These are phyloP conservation scores for Sinocyclocheilus anshuiensis DNA, from an alignment of 2,113 vertebrate genomes.

Conservation along the genomic window DNA sequence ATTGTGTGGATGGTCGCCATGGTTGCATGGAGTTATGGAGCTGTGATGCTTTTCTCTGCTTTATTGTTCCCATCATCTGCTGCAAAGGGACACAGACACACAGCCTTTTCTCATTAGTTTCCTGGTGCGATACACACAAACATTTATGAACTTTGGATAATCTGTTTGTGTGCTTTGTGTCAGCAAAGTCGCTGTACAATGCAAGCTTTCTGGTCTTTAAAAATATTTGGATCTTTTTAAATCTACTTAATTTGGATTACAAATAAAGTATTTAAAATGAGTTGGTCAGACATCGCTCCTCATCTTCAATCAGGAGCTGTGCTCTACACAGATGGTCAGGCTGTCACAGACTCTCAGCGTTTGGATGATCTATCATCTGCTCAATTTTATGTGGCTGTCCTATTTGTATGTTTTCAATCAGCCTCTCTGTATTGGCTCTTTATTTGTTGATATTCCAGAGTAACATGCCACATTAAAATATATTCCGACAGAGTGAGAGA, in stretches of 20 bases:
- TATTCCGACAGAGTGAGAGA: not conserved
- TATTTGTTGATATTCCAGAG: not conserved
- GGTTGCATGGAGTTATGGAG: conserved; percentile 12
- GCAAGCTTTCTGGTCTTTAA: not conserved
- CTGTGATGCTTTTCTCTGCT: conserved; percentile 26
- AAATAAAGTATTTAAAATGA: not conserved
- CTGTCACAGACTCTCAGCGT: not conserved
- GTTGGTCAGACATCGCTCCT: not conserved
- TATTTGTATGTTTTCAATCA: conserved; percentile 4
- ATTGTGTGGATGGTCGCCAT: conserved; percentile 25
- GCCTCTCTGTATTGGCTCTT: not conserved
- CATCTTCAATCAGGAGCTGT: not conserved
- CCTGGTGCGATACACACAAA: conserved; percentile 33
- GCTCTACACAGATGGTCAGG: not conserved
- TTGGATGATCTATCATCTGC: not conserved
- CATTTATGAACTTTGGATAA: conserved; percentile 10
- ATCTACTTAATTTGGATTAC: not conserved
- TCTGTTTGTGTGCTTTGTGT: not conserved
- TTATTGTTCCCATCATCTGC: conserved; percentile 29
- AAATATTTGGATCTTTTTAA: not conserved
- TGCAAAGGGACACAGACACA: not conserved
- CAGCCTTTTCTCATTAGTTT: conserved; percentile 24
- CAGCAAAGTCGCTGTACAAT: not conserved
- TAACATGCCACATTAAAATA: not conserved
- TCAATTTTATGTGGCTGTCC: not conserved